Percentiles rank a stretch among this genome's conserved stretches.
phyloP scores from a whole-genome alignment of 2,888 invertebrate species.

The Drosophila setosimentum region DNA sequence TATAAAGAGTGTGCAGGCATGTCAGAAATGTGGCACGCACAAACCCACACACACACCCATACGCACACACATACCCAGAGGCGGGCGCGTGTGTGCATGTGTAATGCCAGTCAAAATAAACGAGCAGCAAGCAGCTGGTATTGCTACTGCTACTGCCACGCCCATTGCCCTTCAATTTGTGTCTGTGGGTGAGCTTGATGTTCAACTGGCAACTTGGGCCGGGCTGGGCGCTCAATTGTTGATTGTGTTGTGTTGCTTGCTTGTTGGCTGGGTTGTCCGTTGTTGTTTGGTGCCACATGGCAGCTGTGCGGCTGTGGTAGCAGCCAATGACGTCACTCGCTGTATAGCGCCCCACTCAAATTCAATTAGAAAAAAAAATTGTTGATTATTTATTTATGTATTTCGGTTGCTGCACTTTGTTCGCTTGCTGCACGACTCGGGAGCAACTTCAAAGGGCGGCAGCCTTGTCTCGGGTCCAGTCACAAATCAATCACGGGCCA shows the following conservation, averaged over 20 bases:
- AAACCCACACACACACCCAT: not conserved
- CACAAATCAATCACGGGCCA: slow-evolving; percentile 34
- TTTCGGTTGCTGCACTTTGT: not conserved
- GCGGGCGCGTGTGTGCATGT: slow-evolving; percentile 22
- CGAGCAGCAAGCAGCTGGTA: slow-evolving; percentile 7
- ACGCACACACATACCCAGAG: not conserved
- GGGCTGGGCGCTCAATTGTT: slow-evolving; percentile 15
- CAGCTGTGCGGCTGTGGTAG: slow-evolving; percentile 1
- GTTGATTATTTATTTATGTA: not conserved
- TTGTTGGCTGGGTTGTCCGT: not conserved
- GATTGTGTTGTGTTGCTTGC: not conserved
- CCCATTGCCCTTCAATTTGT: slow-evolving; percentile 36
- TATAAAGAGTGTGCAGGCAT: slow-evolving; percentile 55
- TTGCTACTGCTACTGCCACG: slow-evolving; percentile 44
- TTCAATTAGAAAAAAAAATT: slow-evolving; percentile 29
- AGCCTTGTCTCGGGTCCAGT: slow-evolving; percentile 29
- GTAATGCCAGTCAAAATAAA: slow-evolving; percentile 33
- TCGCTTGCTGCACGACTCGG: slow-evolving; percentile 13
- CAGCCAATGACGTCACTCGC: slow-evolving; percentile 38
- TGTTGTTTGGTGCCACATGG: slow-evolving; percentile 31
- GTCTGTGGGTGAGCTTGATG: slow-evolving; percentile 37
- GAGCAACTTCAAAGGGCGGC: slow-evolving; percentile 26
- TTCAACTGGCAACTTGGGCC: slow-evolving; percentile 33
- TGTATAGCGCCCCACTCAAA: slow-evolving; percentile 16
- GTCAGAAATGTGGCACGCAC: slow-evolving; percentile 18